Evolutionary conservation across 1,140 invertebrate species (phyloP).

Genomic region (Zaprionus vittiger): DNA sequence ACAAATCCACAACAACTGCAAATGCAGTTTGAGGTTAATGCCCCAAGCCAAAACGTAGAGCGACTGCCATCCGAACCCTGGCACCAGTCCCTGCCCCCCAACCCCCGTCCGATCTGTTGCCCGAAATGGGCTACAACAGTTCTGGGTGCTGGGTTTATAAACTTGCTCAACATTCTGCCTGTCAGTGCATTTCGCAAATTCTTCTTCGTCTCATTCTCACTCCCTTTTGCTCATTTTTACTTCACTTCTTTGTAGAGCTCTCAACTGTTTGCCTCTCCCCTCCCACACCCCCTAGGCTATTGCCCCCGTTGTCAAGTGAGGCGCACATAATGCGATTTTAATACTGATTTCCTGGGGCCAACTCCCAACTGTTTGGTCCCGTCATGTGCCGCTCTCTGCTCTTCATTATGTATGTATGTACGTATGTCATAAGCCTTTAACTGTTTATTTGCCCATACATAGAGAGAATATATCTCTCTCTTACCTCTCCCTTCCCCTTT

Average conservation of each 20-base stretch:
- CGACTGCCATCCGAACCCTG: constrained; percentile 1
- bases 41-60: constrained; percentile 53
- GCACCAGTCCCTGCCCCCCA: neutral
- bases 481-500: neutral
- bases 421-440: constrained; percentile 65
- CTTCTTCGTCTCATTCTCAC: constrained; percentile 8
- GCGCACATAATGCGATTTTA: constrained; percentile 79
- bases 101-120: neutral
- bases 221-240: constrained; percentile 6
- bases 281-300: constrained; percentile 5
- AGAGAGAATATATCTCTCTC: constrained; percentile 29
- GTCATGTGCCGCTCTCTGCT: constrained; percentile 49
- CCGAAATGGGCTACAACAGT: neutral
- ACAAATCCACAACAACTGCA: constrained; percentile 40
- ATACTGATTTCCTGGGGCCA: constrained; percentile 69
- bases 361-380: constrained; percentile 35
- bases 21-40: constrained; percentile 79
- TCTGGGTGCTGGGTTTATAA: constrained; percentile 61
- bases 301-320: constrained; percentile 70
- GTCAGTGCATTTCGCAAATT: constrained; percentile 69
- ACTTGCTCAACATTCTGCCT: constrained; percentile 67
- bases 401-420: constrained; percentile 18
- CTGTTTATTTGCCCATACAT: constrained; percentile 62
- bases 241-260: constrained; percentile 36
- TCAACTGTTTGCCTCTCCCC: constrained; percentile 18